Evolutionary conservation across 2,113 vertebrate genomes (phyloP).

Genomic region (Siniperca chuatsi): DNA sequence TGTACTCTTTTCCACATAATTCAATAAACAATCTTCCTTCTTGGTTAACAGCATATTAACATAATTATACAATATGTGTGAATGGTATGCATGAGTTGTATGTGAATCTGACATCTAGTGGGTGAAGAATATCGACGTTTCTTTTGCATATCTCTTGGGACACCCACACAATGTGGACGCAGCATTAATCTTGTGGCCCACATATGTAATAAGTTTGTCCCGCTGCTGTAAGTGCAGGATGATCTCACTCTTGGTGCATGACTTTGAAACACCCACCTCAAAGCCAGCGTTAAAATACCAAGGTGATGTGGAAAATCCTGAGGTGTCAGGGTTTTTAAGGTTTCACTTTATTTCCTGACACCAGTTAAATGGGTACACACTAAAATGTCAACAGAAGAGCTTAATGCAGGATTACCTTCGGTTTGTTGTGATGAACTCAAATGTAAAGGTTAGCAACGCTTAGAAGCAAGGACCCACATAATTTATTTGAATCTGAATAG

Average conservation of each 20-base stretch:
- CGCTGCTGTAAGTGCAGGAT: slow-evolving; percentile 36
- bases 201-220: slow-evolving; percentile 64
- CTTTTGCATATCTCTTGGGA: slow-evolving; percentile 50
- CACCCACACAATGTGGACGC: slow-evolving; percentile 56
- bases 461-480: too few species aligned
- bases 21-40: not conserved
- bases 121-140: slow-evolving; percentile 65
- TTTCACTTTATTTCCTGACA: slow-evolving; percentile 28
- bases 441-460: not conserved
- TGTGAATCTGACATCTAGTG: slow-evolving; percentile 55
- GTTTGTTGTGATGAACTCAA: slow-evolving; percentile 7
- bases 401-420: not conserved
- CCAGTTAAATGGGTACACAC: slow-evolving; percentile 17
- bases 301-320: slow-evolving; percentile 50
- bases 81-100: slow-evolving; percentile 33
- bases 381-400: slow-evolving; percentile 17
- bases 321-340: slow-evolving; percentile 34
- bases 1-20: not conserved
- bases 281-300: slow-evolving; percentile 18
- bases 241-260: slow-evolving; percentile 59
- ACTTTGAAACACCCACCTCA: slow-evolving; percentile 54
- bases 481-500: not conserved
- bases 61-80: slow-evolving; percentile 29
- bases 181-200: slow-evolving; percentile 68
- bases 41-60: not conserved